Conservation (phyloP, 2,888 invertebrate species). For the Euzophera pinguis region DNA sequence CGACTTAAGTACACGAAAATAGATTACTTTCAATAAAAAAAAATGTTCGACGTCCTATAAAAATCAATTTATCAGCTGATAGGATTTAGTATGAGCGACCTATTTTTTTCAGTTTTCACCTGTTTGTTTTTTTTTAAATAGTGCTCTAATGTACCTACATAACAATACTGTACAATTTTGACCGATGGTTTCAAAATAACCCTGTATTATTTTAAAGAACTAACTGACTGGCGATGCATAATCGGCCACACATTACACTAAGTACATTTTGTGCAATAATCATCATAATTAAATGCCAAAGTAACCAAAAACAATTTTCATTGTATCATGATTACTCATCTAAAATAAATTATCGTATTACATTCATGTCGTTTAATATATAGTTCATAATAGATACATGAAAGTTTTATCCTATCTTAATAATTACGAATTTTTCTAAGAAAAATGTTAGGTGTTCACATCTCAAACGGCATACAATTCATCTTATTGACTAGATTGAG, state of each 20-base stretch:
- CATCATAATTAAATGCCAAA: constrained; percentile 66
- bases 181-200: no score
- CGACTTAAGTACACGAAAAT: no score
- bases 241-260: constrained; percentile 55
- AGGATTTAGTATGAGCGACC: no score
- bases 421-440: constrained; percentile 64
- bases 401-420: constrained; percentile 47
- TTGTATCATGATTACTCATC: constrained; percentile 46
- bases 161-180: no score
- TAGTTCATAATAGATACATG: constrained; percentile 51
- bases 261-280: constrained; percentile 77
- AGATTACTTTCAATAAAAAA: no score
- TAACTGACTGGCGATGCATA: constrained; percentile 47
- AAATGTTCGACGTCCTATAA: no score
- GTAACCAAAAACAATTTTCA: constrained; percentile 54
- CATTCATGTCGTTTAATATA: constrained; percentile 44
- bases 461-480: constrained; percentile 70
- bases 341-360: constrained; percentile 51
- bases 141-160: no score
- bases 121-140: no score
- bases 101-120: no score
- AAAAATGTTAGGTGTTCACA: constrained; percentile 58
- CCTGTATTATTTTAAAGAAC: constrained; percentile 42
- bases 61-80: no score
- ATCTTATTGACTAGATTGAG: constrained; percentile 80